Evolutionary conservation across 2,888 invertebrate genomes (phyloP).

Genomic region (Osedax frankpressi): DNA sequence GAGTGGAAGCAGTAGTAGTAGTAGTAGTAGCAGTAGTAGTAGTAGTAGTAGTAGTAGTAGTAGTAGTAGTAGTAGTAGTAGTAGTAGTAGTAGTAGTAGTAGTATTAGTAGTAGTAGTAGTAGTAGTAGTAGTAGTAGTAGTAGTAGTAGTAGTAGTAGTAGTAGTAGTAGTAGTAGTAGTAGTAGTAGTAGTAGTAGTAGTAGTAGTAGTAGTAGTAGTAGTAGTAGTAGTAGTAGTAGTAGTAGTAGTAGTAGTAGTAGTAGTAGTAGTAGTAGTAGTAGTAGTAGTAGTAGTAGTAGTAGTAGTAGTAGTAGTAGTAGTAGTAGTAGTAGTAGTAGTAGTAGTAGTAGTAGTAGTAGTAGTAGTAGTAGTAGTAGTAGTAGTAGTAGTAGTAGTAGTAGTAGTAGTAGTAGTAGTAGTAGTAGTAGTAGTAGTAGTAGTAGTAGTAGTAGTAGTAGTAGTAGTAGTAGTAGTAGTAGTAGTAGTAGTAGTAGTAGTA

Average conservation of each 20-base stretch:
- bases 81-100: background rate
- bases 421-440: constrained; percentile 9
- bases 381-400: constrained; percentile 13
- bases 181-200: background rate
- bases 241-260: background rate
- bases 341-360: constrained; percentile 7
- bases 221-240: background rate
- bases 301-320: constrained; percentile 7
- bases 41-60: background rate
- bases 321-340: constrained; percentile 3
- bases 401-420: constrained; percentile 12
- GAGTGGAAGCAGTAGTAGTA: background rate
- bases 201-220: background rate
- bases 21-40: background rate
- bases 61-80: background rate
- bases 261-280: background rate
- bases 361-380: constrained; percentile 13
- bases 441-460: constrained; percentile 5
- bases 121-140: background rate
- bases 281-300: constrained; percentile 4
- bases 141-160: background rate
- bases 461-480: constrained; percentile 10
- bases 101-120: background rate
- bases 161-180: background rate
- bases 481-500: constrained; percentile 6